Evolutionary conservation across 2,113 vertebrate genomes (phyloP), one percentile per base, ranked within the genome.

Genomic region (Eubucco bourcierii): DNA sequence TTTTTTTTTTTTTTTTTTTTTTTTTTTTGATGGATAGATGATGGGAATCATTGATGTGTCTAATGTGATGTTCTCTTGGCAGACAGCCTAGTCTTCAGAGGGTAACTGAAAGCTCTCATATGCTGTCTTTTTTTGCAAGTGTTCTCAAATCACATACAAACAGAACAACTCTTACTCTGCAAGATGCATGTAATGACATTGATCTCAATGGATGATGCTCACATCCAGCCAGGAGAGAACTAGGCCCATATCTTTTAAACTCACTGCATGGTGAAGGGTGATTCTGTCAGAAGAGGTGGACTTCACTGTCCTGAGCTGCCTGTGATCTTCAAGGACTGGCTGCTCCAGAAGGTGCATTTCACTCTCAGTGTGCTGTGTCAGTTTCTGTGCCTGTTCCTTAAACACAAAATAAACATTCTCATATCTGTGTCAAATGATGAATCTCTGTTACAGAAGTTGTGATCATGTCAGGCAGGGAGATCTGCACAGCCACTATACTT

Each of bases 1-100:
- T 90, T 91, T 87, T 80, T 85, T n/a, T n/a, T n/a, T n/a, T n/a
- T n/a, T n/a, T n/a, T n/a, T n/a, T 90, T 91, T 87, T 80, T 85
- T 39, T 39, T 41, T 90, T 92, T 87, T 80, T 85, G 79, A 85
- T 82, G 78, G 79, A 59, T 79, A 70, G 77, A 89, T 70, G 71
- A 90, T 60, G 75, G 89, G 65, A 92, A 71, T 83, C 93, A 92
- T 88, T 89, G 87, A 85, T 85, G 59, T 52, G n/a, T 93, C 41
- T 92, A 82, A 87, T 64, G 33, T 71, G 64, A 56, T 88, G 29
- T 29, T 92, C 63, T 84, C 74, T 78, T 96, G 95, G 89, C 91
- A 92, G 81, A 25, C 75, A 83, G 91, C 91, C 95, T 83, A 39
- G 60, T 70, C 41, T 87, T 84, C 72, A 91, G 92, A 87, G 64